Evolutionary conservation across 2,797 vertebrate genomes (phyloP), one percentile per base, ranked within the genome.

Genomic region (Sebastolobus altivelis): DNA sequence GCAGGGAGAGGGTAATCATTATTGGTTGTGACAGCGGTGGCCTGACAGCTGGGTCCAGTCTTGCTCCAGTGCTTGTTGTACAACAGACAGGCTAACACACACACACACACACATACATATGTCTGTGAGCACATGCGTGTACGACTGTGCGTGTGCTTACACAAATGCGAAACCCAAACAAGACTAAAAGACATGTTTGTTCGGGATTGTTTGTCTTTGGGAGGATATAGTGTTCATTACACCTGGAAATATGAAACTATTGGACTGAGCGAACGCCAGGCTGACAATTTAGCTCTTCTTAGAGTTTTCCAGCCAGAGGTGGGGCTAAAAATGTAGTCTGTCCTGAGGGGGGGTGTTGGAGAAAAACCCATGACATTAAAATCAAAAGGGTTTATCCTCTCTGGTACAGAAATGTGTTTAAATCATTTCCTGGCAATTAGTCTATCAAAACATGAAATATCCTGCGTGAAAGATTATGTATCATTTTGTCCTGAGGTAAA

Each of bases 31-130:
- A 95, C 94, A 94, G 93, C 87, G 86, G 92, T 95, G 95, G 94
- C 94, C 95, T 92, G 94, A 94, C 95, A 96, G 95, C 95, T 96
- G 95, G 93, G 95, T 94, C 95, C 95, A 94, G 95, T 93, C 92
- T 92, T 95, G 94, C 95, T 96, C 93, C 91, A 95, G 85, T 94
- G 94, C 94, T 94, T 95, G 94, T 94, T 95, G 92, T 94, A 95
- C 95, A 95, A 94, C 91, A 94, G 83, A 92, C 85, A 87, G 78
- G 66, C 86, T 75, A 76, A 82, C 61, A 75, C 80, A 69, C 62
- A 73, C 70, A 73, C 69, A 70, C 74, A 43, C 35, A 58, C 66
- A 67, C 60, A 61, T 61, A 74, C 80, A 69, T 18, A 73, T 20
- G 29, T 88, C 72, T 84, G 52, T 43, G 78, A 79, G 75, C 40